phyloP scores from a whole-genome alignment of 2,113 vertebrate species.

The Oryctolagus cuniculus region DNA sequence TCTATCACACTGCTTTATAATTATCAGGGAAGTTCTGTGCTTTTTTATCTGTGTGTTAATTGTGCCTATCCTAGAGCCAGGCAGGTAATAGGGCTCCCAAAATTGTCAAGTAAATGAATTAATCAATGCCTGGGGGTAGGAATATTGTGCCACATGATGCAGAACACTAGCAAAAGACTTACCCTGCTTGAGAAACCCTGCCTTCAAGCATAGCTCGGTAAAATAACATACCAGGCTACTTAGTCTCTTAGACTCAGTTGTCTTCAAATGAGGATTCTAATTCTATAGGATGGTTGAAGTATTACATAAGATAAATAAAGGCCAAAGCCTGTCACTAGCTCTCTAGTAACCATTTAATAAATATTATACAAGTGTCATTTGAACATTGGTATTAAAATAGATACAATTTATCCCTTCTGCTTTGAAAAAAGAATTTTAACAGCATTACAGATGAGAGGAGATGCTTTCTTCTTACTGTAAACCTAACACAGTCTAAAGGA shows the following conservation, averaged over 20 bases:
- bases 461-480: conserved; percentile 38
- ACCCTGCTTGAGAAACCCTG: not conserved
- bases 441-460: not conserved
- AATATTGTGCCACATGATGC: rapidly evolving
- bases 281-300: not conserved
- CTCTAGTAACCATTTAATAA: conserved; percentile 34
- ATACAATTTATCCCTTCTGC: not conserved
- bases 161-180: not conserved
- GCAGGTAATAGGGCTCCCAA: not conserved
- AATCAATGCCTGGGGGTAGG: not conserved
- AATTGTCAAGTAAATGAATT: not conserved
- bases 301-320: conserved; percentile 33
- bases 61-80: not conserved
- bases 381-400: not conserved
- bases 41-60: not conserved
- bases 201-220: not conserved
- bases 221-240: not conserved
- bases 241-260: not conserved
- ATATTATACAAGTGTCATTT: not conserved
- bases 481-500: conserved; percentile 17
- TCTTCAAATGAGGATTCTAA: conserved; percentile 28
- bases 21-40: not conserved
- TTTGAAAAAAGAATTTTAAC: not conserved
- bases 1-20: not conserved
- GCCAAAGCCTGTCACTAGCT: conserved; percentile 4